Percentiles rank a stretch among this genome's conserved stretches.
Conservation (phyloP, 2,113 vertebrate species). For the Sclerurus mexicanus region DNA sequence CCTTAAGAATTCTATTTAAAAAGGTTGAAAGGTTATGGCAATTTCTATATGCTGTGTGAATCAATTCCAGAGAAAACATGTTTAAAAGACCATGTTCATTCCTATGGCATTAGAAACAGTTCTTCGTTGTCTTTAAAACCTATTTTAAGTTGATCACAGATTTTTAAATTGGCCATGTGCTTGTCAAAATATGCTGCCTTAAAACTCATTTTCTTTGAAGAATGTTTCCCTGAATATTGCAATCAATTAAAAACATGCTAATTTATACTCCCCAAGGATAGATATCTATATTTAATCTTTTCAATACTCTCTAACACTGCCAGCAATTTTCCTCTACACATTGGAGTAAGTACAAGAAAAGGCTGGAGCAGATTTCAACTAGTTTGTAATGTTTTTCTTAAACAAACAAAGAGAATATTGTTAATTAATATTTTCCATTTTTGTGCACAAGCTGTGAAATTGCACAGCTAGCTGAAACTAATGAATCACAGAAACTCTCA, state of each 20-base stretch:
- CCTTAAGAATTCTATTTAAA: neutral
- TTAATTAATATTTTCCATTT: constrained; percentile 70
- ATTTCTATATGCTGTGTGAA: neutral
- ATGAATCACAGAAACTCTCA: constrained; percentile 32
- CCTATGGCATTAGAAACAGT: neutral
- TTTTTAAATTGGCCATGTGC: constrained; percentile 33
- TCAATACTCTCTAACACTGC: constrained; percentile 39
- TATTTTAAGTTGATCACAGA: constrained; percentile 24
- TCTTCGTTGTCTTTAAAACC: constrained; percentile 18
- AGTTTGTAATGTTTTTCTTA: constrained; percentile 39
- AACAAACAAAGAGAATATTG: constrained; percentile 64
- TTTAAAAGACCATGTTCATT: neutral
- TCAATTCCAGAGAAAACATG: constrained; percentile 2
- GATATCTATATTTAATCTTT: constrained; percentile 60
- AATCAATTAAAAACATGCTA: constrained; percentile 63
- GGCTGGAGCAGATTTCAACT: constrained; percentile 34
- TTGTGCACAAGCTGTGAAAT: constrained; percentile 65
- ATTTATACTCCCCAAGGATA: constrained; percentile 41
- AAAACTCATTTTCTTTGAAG: constrained; percentile 60
- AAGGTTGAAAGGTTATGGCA: neutral
- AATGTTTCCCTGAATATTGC: constrained; percentile 59
- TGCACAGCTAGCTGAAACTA: constrained; percentile 30
- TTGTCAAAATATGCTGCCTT: constrained; percentile 48
- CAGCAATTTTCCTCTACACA: neutral
- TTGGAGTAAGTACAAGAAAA: constrained; percentile 35